Conservation (phyloP, 2,797 vertebrate species). For the Danio jaintianensis region DNA sequence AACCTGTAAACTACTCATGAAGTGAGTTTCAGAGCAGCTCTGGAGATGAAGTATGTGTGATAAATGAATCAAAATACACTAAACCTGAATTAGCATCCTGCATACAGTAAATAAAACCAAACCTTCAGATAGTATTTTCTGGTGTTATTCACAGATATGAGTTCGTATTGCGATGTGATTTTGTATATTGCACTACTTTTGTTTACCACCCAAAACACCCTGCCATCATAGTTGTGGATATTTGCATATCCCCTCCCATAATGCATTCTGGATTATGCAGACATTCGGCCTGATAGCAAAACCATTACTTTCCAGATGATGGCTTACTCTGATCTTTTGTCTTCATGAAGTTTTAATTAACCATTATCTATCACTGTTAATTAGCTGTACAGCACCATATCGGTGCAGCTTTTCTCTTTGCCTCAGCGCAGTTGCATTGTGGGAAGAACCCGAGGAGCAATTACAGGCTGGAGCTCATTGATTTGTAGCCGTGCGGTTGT, state of each 20-base stretch:
- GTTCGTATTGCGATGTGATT: too few relatives aligned
- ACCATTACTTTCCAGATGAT: conserved; percentile 41
- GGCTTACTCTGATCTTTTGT: conserved; percentile 52
- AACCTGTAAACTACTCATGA: background rate
- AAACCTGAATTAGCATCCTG: too few relatives aligned
- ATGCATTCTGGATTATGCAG: background rate
- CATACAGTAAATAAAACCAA: too few relatives aligned
- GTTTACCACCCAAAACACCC: background rate
- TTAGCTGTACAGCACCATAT: conserved; percentile 49
- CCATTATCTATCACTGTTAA: conserved; percentile 59
- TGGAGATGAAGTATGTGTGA: background rate
- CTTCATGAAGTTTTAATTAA: conserved; percentile 62
- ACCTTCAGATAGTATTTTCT: too few relatives aligned
- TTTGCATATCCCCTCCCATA: background rate
- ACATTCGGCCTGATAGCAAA: conserved; percentile 24
- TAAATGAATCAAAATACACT: too few relatives aligned
- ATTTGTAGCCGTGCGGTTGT: conserved; percentile 27
- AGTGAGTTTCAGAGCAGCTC: background rate
- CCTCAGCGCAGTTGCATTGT: conserved; percentile 21
- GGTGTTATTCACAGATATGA: too few relatives aligned
- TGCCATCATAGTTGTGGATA: background rate
- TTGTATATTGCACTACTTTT: too few relatives aligned
- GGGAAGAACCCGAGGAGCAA: conserved; percentile 47
- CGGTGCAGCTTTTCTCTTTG: conserved; percentile 32
- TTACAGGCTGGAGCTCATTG: conserved; percentile 51